Base-by-base conservation (phyloP, 2,113 vertebrate genomes). In the Pluvialis apricaria region DNA sequence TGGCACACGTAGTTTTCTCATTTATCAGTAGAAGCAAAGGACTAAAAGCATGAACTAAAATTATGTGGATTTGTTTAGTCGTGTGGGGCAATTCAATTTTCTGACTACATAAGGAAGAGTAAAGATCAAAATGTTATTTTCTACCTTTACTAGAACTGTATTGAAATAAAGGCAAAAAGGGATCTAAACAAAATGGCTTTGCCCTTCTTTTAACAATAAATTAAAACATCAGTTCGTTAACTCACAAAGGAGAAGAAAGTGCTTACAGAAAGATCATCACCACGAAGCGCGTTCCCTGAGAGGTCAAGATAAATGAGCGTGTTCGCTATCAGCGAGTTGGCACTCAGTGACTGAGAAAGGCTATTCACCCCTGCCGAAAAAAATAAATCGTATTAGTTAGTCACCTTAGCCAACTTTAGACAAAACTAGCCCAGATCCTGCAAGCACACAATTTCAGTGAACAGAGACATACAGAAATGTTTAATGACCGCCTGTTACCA, bases 231-330 rank as follows among this genome's bases (percentile, higher is more conserved):
- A 17, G 6, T 3, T n/a, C 10, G 9, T 47, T 8, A 69, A 38
- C 10, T 51, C 19, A 32, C 10, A 62, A 28, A 60, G 0, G 42
- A 77, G 54, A 91, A 66, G 51, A 4, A 13, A 6, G 16, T 44
- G 88, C 97, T 68, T 98, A 99, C 99, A 76, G 97, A 98, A 81
- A 99, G 98, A 96, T 99, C 99, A 66, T 99, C 99, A 42, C 99
- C 98, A 1, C 98, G 97, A 14, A 99, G 98, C 1, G 97, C 96
- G 22, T 99, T 99, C 80, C 99, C 99, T 84, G 99, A 99, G 98
- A 99, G 98, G 96, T 99, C 99, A 2, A 99, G 98, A 87, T 99
- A 98, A 32, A 97, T 94, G 16, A 99, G 99, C 3, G 98, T 97
- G 92, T 65, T 97, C 34, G 98, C 89, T 1, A 99, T 97, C 68